Conservation (phyloP, 2,113 vertebrate species). For the Pollimyrus isidori region DNA sequence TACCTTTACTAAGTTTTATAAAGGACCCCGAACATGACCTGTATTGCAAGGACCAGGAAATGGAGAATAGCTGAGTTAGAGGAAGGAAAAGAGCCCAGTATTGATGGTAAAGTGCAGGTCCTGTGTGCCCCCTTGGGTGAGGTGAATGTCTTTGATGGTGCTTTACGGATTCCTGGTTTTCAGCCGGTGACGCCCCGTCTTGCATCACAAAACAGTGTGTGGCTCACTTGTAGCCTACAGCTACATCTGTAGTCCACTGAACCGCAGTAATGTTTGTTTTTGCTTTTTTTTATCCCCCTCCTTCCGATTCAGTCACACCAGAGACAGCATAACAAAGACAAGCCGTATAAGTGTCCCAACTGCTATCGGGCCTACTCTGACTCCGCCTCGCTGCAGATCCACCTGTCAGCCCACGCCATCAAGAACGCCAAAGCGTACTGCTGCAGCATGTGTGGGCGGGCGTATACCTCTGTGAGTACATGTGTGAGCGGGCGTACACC, state of each 20-base stretch:
- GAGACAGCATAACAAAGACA: conserved; percentile 99
- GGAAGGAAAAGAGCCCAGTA: background rate
- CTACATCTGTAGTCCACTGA: background rate
- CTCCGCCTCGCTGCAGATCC: conserved; percentile 96
- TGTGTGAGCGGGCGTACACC: conserved; percentile 88
- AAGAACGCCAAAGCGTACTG: conserved; percentile 98
- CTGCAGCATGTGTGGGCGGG: conserved; percentile 97
- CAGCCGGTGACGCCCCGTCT: background rate
- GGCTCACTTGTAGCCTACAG: background rate
- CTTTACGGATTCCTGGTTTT: background rate
- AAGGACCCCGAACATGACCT: background rate
- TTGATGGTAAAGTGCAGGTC: background rate
- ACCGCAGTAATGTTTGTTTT: background rate
- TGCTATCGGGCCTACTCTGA: conserved; percentile 97
- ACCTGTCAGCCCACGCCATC: conserved; percentile 93
- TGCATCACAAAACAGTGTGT: background rate
- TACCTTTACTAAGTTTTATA: background rate
- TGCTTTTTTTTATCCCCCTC: background rate
- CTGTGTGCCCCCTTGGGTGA: background rate
- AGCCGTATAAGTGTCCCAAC: conserved; percentile 99
- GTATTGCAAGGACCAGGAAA: background rate
- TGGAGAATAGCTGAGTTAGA: background rate
- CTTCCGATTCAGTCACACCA: conserved; percentile 79
- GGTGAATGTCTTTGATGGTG: background rate
- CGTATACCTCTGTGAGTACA: conserved; percentile 92